A percentile compares a stretch with the other conserved stretches of the same genome.
These are phyloP conservation scores for Atrina japonica DNA, from an alignment of 2,888 invertebrate species.

Conservation along the genomic window DNA sequence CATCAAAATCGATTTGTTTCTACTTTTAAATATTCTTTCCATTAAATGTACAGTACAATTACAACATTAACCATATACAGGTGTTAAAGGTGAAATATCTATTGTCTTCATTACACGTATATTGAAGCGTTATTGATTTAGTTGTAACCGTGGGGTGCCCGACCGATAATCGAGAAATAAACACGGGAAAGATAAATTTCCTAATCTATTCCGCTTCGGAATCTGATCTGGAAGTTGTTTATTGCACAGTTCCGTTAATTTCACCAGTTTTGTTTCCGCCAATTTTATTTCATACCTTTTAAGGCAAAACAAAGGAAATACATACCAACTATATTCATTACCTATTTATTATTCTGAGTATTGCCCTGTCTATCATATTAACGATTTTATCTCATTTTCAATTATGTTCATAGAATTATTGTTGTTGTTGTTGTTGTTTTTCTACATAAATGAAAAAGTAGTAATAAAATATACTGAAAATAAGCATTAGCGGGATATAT, in stretches of 20 bases:
- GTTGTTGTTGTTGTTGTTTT: too few relatives aligned
- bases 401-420: too few relatives aligned
- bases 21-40: neutral
- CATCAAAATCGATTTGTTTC: neutral
- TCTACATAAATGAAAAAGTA: too few relatives aligned
- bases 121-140: slow-evolving; percentile 20
- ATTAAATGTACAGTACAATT: slow-evolving; percentile 21
- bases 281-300: slow-evolving; percentile 1
- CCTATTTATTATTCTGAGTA: too few relatives aligned
- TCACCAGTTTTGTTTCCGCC: slow-evolving; percentile 23
- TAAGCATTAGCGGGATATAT: too few relatives aligned
- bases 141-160: slow-evolving; percentile 13
- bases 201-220: slow-evolving; percentile 27
- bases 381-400: too few relatives aligned
- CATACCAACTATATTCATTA: too few relatives aligned
- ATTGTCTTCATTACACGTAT: slow-evolving; percentile 25
- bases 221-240: slow-evolving; percentile 31
- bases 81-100: slow-evolving; percentile 20
- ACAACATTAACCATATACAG: slow-evolving; percentile 16
- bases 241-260: slow-evolving; percentile 32
- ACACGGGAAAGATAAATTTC: slow-evolving; percentile 31
- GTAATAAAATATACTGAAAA: too few relatives aligned
- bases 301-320: too few relatives aligned
- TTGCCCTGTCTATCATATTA: too few relatives aligned
- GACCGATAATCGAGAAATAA: slow-evolving; percentile 26